phyloP scores from a whole-genome alignment of 2,113 vertebrate genomes.

The Caranx melampygus region DNA sequence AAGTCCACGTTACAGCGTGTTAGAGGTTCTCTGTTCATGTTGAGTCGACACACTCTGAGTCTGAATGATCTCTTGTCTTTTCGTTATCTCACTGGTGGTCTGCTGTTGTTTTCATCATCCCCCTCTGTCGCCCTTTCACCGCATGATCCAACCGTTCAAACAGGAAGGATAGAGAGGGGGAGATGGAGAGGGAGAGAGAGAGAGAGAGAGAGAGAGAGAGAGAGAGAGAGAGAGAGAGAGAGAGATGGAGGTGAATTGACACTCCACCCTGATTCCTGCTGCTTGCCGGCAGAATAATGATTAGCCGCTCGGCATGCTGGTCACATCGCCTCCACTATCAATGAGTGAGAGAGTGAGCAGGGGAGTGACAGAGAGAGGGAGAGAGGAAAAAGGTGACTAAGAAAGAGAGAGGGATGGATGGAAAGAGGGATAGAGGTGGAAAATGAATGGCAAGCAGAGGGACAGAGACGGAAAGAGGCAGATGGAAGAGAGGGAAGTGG shows the following conservation, averaged over 20 bases:
- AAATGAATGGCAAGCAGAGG: background rate
- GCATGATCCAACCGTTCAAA: constrained; percentile 34
- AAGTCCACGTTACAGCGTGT: background rate
- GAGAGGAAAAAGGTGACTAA: constrained; percentile 48
- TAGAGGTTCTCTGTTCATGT: background rate
- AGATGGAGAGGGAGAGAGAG: constrained; percentile 39
- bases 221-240: constrained; percentile 38
- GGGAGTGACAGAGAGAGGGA: constrained; percentile 30
- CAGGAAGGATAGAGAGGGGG: background rate
- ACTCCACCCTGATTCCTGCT: constrained; percentile 69
- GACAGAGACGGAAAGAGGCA: constrained; percentile 1
- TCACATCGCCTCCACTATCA: constrained; percentile 75
- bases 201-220: constrained; percentile 42
- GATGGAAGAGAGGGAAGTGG: constrained; percentile 1
- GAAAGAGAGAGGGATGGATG: constrained; percentile 24
- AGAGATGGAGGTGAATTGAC: constrained; percentile 64
- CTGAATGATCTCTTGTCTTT: constrained; percentile 21
- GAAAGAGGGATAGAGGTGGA: too few relatives aligned
- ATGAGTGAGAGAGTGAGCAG: constrained; percentile 62
- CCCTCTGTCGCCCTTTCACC: background rate
- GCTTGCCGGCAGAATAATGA: constrained; percentile 73
- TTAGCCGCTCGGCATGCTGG: constrained; percentile 74
- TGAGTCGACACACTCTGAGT: background rate
- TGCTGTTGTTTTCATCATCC: constrained; percentile 36
- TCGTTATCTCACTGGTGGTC: constrained; percentile 27